Base-by-base conservation (phyloP, 1,140 invertebrate species). In the Neoseiulus cucumeris region DNA sequence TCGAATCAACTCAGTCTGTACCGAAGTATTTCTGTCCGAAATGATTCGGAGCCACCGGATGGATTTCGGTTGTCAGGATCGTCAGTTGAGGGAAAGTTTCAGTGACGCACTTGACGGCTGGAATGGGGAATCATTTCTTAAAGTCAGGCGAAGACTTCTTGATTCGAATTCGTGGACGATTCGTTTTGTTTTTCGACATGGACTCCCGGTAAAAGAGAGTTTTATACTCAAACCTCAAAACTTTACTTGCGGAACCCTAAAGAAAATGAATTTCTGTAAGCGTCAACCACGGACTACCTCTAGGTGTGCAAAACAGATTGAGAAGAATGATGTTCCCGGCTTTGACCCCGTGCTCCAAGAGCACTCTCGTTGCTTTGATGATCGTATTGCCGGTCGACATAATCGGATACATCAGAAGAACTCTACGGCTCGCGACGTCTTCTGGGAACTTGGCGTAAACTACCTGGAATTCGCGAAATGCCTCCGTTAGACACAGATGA, bases 21-120 rank as follows among this genome's bases (percentile, higher is more conserved):
- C 93, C 93, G 83, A 98, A 98, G 79, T 97, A 97, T 78, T 92
- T 94, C 78, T 93, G 89, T 69, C 92, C 92, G 80, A 98, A 98
- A 78, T 97, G 92, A 79, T 93, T 95, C 17, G 92, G 93, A 28
- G 91, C 89, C n/a, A 94, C 84, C 7, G 85, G 84, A 77, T 97
- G 89, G 44, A 98, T 81, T 77, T 97, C 93, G 1, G 91, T 92
- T 0, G 92, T 95, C 51, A 96, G 80, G 71, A 97, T 91, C 74
- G 87, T 93, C 83, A 98, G 84, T 78, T 85, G 73, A 47, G 92
- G 91, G 76, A 91, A 96, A 70, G 85, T 84, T 71, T 84, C 82
- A 42, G 88, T 83, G 64, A 97, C 81, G n/a, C 85, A 84, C 72
- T 85, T 83, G 5, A 87, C 89, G 70, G 91, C 93, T 73, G 83